Conservation (phyloP, 2,888 invertebrate genomes). For the Trachelus troglodyta region DNA sequence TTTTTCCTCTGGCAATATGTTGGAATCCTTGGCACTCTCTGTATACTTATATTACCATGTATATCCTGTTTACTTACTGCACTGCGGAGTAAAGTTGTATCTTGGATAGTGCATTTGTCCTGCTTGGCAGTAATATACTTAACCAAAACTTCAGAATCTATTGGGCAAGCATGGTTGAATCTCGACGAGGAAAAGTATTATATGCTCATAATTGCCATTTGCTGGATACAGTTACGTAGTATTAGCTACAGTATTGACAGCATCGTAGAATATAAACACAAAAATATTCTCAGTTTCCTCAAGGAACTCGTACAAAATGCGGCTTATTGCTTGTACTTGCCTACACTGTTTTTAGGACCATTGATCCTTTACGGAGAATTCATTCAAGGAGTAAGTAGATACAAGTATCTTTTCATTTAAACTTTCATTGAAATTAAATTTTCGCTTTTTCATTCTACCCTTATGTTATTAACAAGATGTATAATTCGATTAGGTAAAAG, state of each 20-base stretch:
- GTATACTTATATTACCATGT: slow-evolving; percentile 71
- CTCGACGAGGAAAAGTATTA: slow-evolving; percentile 69
- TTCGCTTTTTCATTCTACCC: slow-evolving; percentile 9
- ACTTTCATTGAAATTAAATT: neutral
- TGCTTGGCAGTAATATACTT: slow-evolving; percentile 69
- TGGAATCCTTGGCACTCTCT: slow-evolving; percentile 68
- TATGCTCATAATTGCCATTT: slow-evolving; percentile 70
- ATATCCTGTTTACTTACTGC: slow-evolving; percentile 69
- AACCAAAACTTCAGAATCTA: slow-evolving; percentile 66
- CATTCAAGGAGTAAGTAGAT: slow-evolving; percentile 63
- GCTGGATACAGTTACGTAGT: slow-evolving; percentile 81
- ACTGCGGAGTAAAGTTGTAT: slow-evolving; percentile 66
- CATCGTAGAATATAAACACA: slow-evolving; percentile 55
- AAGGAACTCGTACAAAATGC: slow-evolving; percentile 68
- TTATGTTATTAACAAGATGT: slow-evolving; percentile 1
- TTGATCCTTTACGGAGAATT: slow-evolving; percentile 82
- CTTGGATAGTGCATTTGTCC: slow-evolving; percentile 71
- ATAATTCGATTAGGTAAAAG: slow-evolving; percentile 48
- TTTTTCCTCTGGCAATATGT: slow-evolving; percentile 67
- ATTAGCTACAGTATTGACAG: slow-evolving; percentile 79
- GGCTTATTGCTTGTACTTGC: slow-evolving; percentile 85
- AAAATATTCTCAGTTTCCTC: slow-evolving; percentile 53
- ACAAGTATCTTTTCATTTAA: neutral
- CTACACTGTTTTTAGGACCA: slow-evolving; percentile 87
- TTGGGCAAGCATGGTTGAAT: slow-evolving; percentile 65